Evolutionary conservation across 1,140 invertebrate species (phyloP).

Genomic region (Lucilia cuprina): DNA sequence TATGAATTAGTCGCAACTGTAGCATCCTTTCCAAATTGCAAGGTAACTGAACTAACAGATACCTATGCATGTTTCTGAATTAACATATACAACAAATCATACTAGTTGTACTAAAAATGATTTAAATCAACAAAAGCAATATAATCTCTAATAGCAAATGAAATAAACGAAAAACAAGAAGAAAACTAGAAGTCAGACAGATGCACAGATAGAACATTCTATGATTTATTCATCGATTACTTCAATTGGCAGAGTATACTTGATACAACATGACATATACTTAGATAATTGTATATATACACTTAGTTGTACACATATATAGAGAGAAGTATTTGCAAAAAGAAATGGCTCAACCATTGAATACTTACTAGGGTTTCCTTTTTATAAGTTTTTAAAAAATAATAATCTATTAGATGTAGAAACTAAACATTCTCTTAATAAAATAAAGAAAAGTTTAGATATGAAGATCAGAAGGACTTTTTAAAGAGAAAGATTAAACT

Average conservation of each 20-base stretch:
- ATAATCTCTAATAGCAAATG: not conserved
- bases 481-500: too few species aligned
- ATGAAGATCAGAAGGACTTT: too few species aligned
- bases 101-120: not conserved
- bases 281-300: too few species aligned
- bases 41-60: too few species aligned
- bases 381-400: too few species aligned
- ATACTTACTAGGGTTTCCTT: too few species aligned
- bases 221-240: slow-evolving; percentile 17
- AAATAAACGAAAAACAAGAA: not conserved
- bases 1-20: too few species aligned
- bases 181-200: not conserved
- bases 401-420: too few species aligned
- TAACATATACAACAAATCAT: not conserved
- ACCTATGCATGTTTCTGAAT: not conserved
- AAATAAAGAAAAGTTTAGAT: too few species aligned
- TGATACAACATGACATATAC: not conserved
- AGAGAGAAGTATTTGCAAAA: not conserved
- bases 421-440: too few species aligned
- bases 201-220: not conserved
- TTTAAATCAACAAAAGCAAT: not conserved
- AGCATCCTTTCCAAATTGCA: too few species aligned
- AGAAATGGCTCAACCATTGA: too few species aligned
- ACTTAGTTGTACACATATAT: not conserved
- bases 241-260: slow-evolving; percentile 3